phyloP scores from a whole-genome alignment of 2,113 vertebrate genomes.

The Chionis minor region DNA sequence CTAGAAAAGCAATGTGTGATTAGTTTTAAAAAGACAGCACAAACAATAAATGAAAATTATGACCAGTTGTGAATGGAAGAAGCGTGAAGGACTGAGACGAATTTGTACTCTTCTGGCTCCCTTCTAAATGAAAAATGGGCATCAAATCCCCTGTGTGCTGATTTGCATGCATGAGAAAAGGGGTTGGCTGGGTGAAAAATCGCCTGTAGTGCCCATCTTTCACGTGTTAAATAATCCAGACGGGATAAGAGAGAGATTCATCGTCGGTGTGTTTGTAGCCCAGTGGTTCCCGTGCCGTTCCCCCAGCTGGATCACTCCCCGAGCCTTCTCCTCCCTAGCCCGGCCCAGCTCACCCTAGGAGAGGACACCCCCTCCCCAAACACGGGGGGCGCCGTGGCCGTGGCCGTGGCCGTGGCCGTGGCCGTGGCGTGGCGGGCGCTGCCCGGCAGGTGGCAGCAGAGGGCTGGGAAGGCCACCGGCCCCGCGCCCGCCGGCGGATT shows the following conservation, averaged over 20 bases:
- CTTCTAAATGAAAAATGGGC: background rate
- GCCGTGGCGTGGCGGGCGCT: background rate
- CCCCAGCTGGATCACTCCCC: background rate
- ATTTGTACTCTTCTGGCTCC: background rate
- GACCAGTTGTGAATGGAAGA: background rate
- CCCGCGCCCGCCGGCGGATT: background rate
- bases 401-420: background rate
- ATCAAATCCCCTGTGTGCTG: background rate
- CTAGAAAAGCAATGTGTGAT: background rate
- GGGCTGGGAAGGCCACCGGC: background rate
- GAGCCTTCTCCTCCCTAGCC: rapidly evolving
- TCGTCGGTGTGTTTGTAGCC: rapidly evolving
- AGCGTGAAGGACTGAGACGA: background rate
- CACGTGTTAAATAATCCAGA: background rate
- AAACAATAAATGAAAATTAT: background rate
- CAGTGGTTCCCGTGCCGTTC: rapidly evolving
- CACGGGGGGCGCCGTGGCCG: background rate
- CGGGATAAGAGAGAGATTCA: background rate
- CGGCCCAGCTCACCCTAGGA: rapidly evolving
- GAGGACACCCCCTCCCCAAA: background rate
- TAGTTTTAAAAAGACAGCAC: background rate
- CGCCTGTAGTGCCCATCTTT: background rate
- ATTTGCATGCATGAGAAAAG: background rate
- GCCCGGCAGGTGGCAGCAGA: constrained; percentile 58
- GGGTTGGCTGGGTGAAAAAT: background rate